phyloP scores from a whole-genome alignment of 2,113 vertebrate species.

The Corythaixoides concolor region DNA sequence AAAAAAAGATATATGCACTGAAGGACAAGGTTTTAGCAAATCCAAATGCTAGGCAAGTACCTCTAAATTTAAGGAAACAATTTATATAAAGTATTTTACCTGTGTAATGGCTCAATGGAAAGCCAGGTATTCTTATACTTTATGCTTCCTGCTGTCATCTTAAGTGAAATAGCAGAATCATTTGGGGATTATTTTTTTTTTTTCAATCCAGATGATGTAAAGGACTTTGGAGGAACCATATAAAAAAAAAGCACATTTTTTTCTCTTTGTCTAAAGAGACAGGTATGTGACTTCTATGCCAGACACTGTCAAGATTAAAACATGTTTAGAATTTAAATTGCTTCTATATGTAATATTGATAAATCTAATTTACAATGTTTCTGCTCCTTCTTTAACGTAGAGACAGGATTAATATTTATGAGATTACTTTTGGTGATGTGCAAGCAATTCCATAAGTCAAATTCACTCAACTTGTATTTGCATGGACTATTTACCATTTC shows the following conservation, averaged over 20 bases:
- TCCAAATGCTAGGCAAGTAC: not conserved
- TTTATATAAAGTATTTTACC: not conserved
- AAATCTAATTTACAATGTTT: not conserved
- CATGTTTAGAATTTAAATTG: not conserved
- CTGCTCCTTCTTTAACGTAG: constrained; percentile 3
- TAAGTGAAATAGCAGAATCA: not conserved
- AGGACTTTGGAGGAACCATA: not conserved
- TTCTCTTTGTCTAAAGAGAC: not conserved
- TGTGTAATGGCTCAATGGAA: not conserved
- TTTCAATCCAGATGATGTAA: not conserved
- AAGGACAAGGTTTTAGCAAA: not conserved
- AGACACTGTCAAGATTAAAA: not conserved
- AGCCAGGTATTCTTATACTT: not conserved
- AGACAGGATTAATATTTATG: not conserved
- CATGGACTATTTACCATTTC: not conserved
- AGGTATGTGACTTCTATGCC: not conserved
- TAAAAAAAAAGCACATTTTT: not conserved
- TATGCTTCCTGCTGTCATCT: not conserved
- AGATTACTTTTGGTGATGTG: not conserved
- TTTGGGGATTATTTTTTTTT: not conserved
- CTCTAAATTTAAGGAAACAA: not conserved
- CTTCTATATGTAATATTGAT: constrained; percentile 4
- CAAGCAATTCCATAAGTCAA: not conserved
- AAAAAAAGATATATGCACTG: not conserved
- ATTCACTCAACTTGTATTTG: not conserved